These are phyloP conservation scores for Lytechinus variegatus DNA, from an alignment of 35 echinoderm and acorn worm genomes.

Conservation along the genomic window DNA sequence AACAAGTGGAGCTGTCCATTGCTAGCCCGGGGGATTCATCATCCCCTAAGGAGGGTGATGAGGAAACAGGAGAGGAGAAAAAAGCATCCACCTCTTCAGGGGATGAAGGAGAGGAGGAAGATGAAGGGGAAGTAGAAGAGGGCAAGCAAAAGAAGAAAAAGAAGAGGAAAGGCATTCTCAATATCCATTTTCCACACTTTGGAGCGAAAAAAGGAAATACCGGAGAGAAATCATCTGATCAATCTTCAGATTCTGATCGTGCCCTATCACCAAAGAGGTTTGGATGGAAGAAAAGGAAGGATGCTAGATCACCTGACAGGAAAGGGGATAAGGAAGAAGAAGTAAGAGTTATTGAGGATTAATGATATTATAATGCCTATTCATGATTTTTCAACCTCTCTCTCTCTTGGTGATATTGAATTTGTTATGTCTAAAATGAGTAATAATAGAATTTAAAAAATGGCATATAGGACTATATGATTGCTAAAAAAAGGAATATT, in stretches of 20 bases:
- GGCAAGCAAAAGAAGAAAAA: constrained; percentile 9
- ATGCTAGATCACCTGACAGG: constrained; percentile 40
- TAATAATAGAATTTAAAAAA: neutral
- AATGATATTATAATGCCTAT: neutral
- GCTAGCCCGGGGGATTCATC: neutral
- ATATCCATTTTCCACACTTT: constrained; percentile 49
- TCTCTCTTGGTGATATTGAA: neutral
- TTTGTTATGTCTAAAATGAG: neutral
- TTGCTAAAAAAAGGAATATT: too few species aligned
- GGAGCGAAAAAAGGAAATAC: constrained; percentile 20
- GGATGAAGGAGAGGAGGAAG: constrained; percentile 28
- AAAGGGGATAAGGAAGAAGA: neutral
- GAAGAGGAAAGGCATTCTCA: constrained; percentile 42
- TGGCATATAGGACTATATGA: too few species aligned
- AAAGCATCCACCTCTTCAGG: neutral
- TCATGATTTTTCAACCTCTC: neutral
- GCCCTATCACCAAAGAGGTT: constrained; percentile 33
- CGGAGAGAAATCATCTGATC: constrained; percentile 1
- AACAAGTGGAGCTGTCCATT: neutral
- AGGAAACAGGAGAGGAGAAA: constrained; percentile 2
- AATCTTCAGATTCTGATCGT: constrained; percentile 32
- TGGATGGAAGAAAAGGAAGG: constrained; percentile 40
- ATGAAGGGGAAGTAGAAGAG: constrained; percentile 1
- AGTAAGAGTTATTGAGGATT: neutral
- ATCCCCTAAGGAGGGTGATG: neutral